Conservation (phyloP, 1,140 invertebrate species). For the Drosophila ambigua region DNA sequence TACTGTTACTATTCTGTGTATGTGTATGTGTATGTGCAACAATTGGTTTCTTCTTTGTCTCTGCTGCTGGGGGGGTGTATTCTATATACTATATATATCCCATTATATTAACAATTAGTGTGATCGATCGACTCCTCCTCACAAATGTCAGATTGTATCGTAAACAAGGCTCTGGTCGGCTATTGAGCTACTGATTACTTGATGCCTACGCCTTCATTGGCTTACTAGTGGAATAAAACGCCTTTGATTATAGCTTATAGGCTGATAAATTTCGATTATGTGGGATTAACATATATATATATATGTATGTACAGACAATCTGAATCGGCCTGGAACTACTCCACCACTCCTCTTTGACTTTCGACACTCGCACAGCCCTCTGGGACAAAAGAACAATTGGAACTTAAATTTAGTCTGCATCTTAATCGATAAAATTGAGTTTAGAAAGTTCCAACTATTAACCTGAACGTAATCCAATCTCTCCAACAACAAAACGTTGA, state of each 20-base stretch:
- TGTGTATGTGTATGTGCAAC: slow-evolving; percentile 56
- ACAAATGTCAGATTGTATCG: slow-evolving; percentile 3
- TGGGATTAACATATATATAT: slow-evolving; percentile 32
- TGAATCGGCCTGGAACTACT: slow-evolving; percentile 1
- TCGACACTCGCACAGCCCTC: slow-evolving; percentile 72
- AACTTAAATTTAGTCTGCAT: slow-evolving; percentile 27
- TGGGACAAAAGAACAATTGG: slow-evolving; percentile 52
- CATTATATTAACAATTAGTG: slow-evolving; percentile 28
- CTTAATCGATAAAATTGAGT: not conserved
- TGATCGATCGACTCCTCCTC: too few relatives aligned
- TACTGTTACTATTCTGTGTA: slow-evolving; percentile 73
- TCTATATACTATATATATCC: slow-evolving; percentile 26
- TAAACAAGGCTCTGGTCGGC: slow-evolving; percentile 21
- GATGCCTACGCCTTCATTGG: slow-evolving; percentile 27
- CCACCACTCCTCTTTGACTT: slow-evolving; percentile 27
- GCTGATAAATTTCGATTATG: slow-evolving; percentile 9
- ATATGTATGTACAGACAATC: slow-evolving; percentile 15
- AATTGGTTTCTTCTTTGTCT: slow-evolving; percentile 40
- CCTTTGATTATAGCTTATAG: slow-evolving; percentile 23
- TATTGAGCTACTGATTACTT: slow-evolving; percentile 14
- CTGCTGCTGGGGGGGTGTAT: not conserved
- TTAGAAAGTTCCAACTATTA: not conserved
- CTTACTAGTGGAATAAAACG: slow-evolving; percentile 42
- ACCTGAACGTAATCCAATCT: slow-evolving; percentile 8
- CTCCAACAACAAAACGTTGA: slow-evolving; percentile 21